Evolutionary conservation across 2,113 vertebrate genomes (phyloP), one percentile per base, ranked within the genome.

Genomic region (Corydoras sp.): DNA sequence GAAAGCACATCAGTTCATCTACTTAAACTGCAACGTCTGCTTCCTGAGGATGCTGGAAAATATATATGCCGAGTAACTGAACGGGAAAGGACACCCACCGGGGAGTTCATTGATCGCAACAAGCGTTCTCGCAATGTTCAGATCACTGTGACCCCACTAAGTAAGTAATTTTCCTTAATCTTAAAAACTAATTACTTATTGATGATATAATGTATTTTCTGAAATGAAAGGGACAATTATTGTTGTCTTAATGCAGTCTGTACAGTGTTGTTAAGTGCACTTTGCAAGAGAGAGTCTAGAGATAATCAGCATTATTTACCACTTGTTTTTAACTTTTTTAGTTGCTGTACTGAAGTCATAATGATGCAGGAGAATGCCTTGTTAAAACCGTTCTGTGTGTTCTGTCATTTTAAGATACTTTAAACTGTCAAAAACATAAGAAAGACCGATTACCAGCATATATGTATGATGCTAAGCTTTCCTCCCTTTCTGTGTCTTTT

Each of bases 11-110:
- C 82, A 0, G 77, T 96, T 68, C 93, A 97, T 50, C 88, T 95
- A 69, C 92, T 99, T 77, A 96, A 94, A 82, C 90, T 99, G 83
- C 97, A 94, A 83, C 94, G 88, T 53, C 90, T 98, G 4, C 91
- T 87, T 5, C 85, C 88, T 0, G 92, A 96, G 18, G 97, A 99
- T 66, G 88, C 93, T 0, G 97, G 97, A 61, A 99, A 98, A 64
- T 99, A 98, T 85, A 97, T 98, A 88, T 99, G 97, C 79, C 85
- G 96, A 0, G 97, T 98, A 73, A 98, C 94, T 0, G 97, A 99
- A 88, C 82, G 95, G 5, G 95, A 98, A 86, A 94, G 90, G 74
- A 95, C 95, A 0, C 88, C 93, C 59, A 96, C 92, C 0, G 96
- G 97, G 11, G 96, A 99, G 71, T 96, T 97, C 86, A 93, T 96